Evolutionary conservation across 2,888 invertebrate genomes (phyloP), one percentile per base, ranked within the genome.

Genomic region (Schizaphis graminum): DNA sequence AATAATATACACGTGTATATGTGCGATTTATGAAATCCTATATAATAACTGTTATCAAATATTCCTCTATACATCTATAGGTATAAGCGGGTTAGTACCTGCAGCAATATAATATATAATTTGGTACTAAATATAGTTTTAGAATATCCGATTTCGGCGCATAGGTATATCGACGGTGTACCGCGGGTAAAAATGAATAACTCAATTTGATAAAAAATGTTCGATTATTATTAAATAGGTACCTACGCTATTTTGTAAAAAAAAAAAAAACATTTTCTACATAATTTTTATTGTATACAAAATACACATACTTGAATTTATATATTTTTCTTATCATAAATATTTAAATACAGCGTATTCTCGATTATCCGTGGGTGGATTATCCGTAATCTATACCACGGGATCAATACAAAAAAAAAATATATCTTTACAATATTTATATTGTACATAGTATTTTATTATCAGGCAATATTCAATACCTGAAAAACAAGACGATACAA

Each of bases 21-120:
- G 28, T 4, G 90, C 11, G 67, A 67, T 90, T 47, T 61, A 90
- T 67, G 90, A 67, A 90, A 67, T 47, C 35, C 35, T n/a, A 90
- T n/a, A 90, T 90, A 67, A 90, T 90, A 24, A 90, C 90, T 49
- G 90, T 90, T 67, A 90, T 90, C 67, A 67, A 90, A 67, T 90
- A 24, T 90, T 67, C 10, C 24, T 67, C 3, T 21, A 67, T 2
- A 67, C 3, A 13, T 10, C n/a, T n/a, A 3, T 53, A 53, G 16
- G 13, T 53, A 21, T 53, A 13, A 47, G 90, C n/a, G 13, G 10
- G 47, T 28, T 47, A 5, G 49, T 87, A 47, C 7, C 67, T 21
- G 21, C 7, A 5, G 21, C 7, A 5, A 28, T 21, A 16, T 16
- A 67, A 16, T 67, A n/a, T n/a, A n/a, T 35, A 35, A n/a, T 67